These are phyloP conservation scores for Galendromus occidentalis DNA, from an alignment of 1,140 invertebrate genomes.

Conservation along the genomic window DNA sequence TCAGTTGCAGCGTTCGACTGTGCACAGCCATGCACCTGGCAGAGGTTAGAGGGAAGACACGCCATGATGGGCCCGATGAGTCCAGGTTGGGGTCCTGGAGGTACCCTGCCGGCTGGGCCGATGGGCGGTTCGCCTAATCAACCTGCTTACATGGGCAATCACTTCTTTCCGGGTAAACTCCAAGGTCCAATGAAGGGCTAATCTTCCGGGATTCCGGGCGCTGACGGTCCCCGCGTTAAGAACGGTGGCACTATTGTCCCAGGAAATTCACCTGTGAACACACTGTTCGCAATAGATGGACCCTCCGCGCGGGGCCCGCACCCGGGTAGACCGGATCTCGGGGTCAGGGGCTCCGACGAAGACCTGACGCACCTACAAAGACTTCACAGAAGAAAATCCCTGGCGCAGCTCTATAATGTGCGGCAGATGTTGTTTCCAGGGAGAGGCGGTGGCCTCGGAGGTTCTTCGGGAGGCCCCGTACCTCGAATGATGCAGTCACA, in stretches of 20 bases:
- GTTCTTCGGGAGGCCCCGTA: slow-evolving; percentile 19
- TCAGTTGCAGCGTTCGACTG: slow-evolving; percentile 87
- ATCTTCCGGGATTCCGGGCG: neutral
- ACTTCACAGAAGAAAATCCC: slow-evolving; percentile 70
- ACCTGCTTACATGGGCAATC: slow-evolving; percentile 11
- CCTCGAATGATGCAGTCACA: slow-evolving; percentile 21
- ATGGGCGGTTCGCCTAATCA: slow-evolving; percentile 11
- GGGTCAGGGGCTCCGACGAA: slow-evolving; percentile 78
- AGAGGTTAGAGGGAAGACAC: slow-evolving; percentile 49
- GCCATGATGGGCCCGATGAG: neutral
- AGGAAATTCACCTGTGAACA: slow-evolving; percentile 1
- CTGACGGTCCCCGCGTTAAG: slow-evolving; percentile 10
- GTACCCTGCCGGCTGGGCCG: slow-evolving; percentile 15
- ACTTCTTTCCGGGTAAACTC: neutral
- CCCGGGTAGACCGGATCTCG: slow-evolving; percentile 16
- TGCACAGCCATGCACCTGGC: slow-evolving; percentile 80
- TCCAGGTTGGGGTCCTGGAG: slow-evolving; percentile 15
- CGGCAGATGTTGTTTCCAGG: slow-evolving; percentile 75
- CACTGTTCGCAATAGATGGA: neutral
- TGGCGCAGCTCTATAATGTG: slow-evolving; percentile 76
- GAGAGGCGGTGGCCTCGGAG: slow-evolving; percentile 15
- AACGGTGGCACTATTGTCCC: neutral
- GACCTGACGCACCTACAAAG: slow-evolving; percentile 80
- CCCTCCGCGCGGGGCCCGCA: slow-evolving; percentile 16
- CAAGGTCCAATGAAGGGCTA: slow-evolving; percentile 1